Percentiles rank a stretch among this genome's conserved stretches.
phyloP scores from a whole-genome alignment of 2,888 invertebrate genomes.

The Julus scanicus region DNA sequence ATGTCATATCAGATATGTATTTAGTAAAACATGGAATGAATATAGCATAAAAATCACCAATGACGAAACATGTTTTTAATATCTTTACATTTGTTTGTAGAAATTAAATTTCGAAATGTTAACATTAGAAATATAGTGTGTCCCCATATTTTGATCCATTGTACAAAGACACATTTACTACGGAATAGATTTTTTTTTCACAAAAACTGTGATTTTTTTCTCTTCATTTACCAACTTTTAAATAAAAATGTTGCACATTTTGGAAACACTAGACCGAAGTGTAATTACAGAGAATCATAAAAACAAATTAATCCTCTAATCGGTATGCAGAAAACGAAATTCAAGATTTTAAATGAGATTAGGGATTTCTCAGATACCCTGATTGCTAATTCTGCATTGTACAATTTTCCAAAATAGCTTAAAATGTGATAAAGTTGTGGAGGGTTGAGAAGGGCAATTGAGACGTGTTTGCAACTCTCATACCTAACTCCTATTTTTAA shows the following conservation, averaged over 20 bases:
- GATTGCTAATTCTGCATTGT: background rate
- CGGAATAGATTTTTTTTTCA: background rate
- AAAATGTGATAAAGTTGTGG: background rate
- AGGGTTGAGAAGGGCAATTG: background rate
- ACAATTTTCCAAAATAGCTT: background rate
- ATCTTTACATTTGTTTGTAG: no score
- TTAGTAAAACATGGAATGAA: no score
- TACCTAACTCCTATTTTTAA: background rate
- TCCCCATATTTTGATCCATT: no score
- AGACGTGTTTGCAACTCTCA: background rate
- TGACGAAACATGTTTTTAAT: no score
- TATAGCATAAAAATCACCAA: no score
- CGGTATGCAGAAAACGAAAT: slow-evolving; percentile 15
- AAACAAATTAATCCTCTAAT: slow-evolving; percentile 5
- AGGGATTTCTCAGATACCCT: background rate
- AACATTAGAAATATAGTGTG: no score
- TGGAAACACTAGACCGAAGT: background rate
- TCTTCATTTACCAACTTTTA: no score
- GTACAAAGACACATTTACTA: background rate
- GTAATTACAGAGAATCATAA: slow-evolving; percentile 5
- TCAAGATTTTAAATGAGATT: slow-evolving; percentile 19
- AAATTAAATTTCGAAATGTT: no score
- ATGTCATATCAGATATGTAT: no score
- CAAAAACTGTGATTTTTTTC: background rate
- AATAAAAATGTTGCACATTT: background rate